These are phyloP conservation scores for Paramormyrops kingsleyae DNA, from an alignment of 2,113 vertebrate genomes.

Conservation along the genomic window DNA sequence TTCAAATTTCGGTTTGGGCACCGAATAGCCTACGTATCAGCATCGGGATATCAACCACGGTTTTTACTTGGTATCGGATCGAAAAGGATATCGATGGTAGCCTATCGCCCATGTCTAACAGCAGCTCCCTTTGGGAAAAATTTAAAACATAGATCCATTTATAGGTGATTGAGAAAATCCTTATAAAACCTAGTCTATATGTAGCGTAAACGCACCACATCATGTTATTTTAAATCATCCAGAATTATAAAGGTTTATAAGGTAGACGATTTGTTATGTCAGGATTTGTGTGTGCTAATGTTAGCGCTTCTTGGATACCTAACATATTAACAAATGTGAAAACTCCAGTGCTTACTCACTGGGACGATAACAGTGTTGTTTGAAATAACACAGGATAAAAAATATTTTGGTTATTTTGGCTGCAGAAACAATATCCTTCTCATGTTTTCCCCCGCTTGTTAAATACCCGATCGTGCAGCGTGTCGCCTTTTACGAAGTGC, in stretches of 20 bases:
- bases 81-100: neutral
- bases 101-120: neutral
- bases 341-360: neutral
- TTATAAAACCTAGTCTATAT: neutral
- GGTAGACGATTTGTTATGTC: neutral
- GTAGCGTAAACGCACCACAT: neutral
- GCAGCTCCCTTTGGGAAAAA: neutral
- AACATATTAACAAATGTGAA: neutral
- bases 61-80: neutral
- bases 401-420: constrained; percentile 10
- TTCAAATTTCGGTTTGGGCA: neutral
- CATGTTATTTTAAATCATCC: neutral
- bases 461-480: neutral
- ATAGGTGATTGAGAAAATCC: neutral
- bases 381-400: neutral
- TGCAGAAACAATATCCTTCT: neutral
- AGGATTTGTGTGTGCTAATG: neutral
- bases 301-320: neutral
- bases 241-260: neutral
- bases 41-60: neutral
- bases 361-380: neutral
- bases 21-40: too few relatives aligned
- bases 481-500: neutral
- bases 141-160: neutral
- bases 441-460: neutral